Evolutionary conservation across 2,888 invertebrate species (phyloP), one percentile per base, ranked within the genome.

Genomic region (Leucophora obtusa): DNA sequence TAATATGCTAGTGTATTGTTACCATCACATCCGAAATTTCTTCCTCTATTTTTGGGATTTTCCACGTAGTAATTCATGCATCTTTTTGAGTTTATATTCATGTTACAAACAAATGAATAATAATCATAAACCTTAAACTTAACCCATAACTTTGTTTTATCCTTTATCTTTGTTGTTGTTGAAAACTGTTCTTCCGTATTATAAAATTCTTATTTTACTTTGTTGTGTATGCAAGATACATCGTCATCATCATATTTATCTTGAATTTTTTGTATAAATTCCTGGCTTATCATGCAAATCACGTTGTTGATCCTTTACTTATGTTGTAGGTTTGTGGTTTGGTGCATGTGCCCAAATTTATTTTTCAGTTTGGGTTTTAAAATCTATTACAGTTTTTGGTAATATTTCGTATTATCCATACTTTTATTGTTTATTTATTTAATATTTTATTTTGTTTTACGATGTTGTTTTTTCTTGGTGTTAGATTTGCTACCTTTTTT

Each of bases 251-350:
- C 54, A 62, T 69, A 68, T 69, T 76, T 68, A 76, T 53, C 35
- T 53, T 24, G 10, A 72, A 66, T 54, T 11, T 68, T 50, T 75
- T 63, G 24, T 53, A 15, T 54, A 65, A 80, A 80, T 72, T 63
- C 76, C 59, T 43, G 18, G 38, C 47, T 76, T 76, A 65, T 59
- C 65, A 80, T 72, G 72, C 72, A 80, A 80, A 80, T 80, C 80
- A 80, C 80, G 72, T 80, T 66, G 47, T 51, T 69, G 63, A 72
- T 76, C 76, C 71, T 75, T 75, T 62, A 18, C 60, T 65, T 11
- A 18, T 60, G 58, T 33, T 59, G n/a, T 33, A n/a, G n/a, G n/a
- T n/a, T n/a, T n/a, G n/a, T n/a, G n/a, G n/a, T n/a, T n/a, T n/a
- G n/a, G n/a, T n/a, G n/a, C n/a, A 51, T 14, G 3, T 56, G 18